Conservation (phyloP, 1,140 invertebrate genomes). For the Sinonovacula constricta region DNA sequence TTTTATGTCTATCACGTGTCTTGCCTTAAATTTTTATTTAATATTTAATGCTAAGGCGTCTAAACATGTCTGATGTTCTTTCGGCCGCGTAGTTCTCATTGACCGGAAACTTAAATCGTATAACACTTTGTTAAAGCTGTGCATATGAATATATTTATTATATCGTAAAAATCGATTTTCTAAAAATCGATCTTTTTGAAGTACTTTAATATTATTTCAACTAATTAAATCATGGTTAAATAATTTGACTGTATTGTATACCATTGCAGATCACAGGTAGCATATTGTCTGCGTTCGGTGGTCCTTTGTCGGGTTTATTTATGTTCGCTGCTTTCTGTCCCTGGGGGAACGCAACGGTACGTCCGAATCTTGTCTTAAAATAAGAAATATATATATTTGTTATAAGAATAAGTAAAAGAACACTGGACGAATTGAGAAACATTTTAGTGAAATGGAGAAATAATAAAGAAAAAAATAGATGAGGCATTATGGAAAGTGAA, state of each 20-base stretch:
- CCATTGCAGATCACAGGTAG: conserved; percentile 62
- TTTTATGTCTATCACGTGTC: too few relatives aligned
- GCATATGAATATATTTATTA: too few relatives aligned
- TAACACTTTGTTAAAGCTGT: too few relatives aligned
- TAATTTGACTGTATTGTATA: background rate
- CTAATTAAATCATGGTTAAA: background rate
- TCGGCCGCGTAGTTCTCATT: too few relatives aligned
- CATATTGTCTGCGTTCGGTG: conserved; percentile 69
- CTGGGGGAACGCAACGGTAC: conserved; percentile 73
- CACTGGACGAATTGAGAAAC: background rate
- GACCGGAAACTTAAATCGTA: too few relatives aligned
- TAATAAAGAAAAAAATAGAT: background rate
- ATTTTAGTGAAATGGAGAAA: background rate
- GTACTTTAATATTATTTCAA: too few relatives aligned
- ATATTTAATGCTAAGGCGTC: too few relatives aligned
- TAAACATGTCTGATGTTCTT: too few relatives aligned
- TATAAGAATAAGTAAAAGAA: background rate
- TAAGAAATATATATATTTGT: background rate
- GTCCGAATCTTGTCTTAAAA: background rate
- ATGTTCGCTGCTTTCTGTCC: conserved; percentile 75
- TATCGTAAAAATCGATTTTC: too few relatives aligned
- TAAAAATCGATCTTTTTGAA: too few relatives aligned
- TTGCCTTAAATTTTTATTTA: too few relatives aligned
- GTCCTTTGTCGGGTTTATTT: conserved; percentile 75
- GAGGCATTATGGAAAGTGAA: background rate